These are phyloP conservation scores for Todiramphus saurophagus DNA, from an alignment of 2,113 vertebrate genomes.

Conservation along the genomic window DNA sequence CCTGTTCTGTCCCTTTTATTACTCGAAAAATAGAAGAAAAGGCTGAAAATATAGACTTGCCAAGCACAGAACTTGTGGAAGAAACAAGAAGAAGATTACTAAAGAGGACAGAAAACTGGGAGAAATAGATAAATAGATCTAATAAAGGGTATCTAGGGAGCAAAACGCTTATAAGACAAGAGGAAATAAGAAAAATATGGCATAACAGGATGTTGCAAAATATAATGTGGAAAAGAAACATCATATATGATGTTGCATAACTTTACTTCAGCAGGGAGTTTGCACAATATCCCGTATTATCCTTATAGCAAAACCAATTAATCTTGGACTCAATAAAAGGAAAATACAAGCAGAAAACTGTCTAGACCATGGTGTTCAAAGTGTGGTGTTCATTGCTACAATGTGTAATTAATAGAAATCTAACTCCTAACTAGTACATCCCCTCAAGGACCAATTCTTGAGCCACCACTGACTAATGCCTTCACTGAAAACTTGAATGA, in stretches of 20 bases:
- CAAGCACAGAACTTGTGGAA: neutral
- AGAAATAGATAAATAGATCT: neutral
- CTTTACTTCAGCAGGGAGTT: neutral
- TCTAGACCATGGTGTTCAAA: neutral
- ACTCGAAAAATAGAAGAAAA: neutral
- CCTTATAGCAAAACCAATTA: neutral
- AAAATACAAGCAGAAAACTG: neutral
- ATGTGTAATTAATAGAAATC: neutral
- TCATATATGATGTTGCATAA: rapidly evolving
- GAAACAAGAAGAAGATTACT: neutral
- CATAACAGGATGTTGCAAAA: neutral
- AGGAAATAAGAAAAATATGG: neutral
- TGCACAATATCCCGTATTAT: neutral
- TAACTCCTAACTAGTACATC: neutral
- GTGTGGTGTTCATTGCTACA: neutral
- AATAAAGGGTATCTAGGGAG: neutral
- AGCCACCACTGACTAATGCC: neutral
- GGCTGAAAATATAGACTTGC: neutral
- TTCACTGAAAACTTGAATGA: neutral
- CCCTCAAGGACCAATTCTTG: neutral
- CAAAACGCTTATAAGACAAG: neutral
- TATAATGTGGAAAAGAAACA: neutral
- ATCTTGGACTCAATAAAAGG: neutral
- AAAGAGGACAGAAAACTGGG: neutral
- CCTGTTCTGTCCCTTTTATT: neutral